phyloP scores from a whole-genome alignment of 1,140 invertebrate genomes.

The Orussus abietinus region DNA sequence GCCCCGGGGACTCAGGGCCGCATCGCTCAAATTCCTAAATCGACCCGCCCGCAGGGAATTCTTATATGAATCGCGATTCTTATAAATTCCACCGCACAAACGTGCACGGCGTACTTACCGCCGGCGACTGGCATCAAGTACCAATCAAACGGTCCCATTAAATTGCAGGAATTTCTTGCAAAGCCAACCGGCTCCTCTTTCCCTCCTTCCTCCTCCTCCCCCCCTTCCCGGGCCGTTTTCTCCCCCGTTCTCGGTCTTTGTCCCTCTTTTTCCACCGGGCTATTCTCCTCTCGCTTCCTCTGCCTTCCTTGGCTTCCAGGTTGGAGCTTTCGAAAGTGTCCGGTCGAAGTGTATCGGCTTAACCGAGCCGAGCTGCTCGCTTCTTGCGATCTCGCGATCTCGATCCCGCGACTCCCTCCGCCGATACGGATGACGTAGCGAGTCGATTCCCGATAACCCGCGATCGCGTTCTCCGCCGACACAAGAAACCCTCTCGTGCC shows the following conservation, averaged over 20 bases:
- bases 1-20: too few relatives aligned
- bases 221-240: slow-evolving; percentile 14
- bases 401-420: too few relatives aligned
- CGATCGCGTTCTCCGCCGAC: too few relatives aligned
- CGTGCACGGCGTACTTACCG: slow-evolving; percentile 41
- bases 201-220: slow-evolving; percentile 15
- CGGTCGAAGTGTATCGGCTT: too few relatives aligned
- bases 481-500: too few relatives aligned
- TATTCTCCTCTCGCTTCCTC: slow-evolving; percentile 2
- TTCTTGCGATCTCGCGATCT: too few relatives aligned
- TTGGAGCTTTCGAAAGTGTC: slow-evolving; percentile 19
- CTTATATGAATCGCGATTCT: slow-evolving; percentile 41
- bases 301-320: slow-evolving; percentile 19
- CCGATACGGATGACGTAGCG: too few relatives aligned
- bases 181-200: slow-evolving; percentile 25
- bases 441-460: too few relatives aligned
- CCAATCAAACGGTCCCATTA: slow-evolving; percentile 51
- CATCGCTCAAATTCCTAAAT: background rate
- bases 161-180: slow-evolving; percentile 50
- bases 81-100: slow-evolving; percentile 37
- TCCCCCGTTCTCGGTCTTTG: slow-evolving; percentile 13
- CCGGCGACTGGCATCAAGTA: slow-evolving; percentile 45
- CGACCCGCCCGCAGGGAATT: too few relatives aligned
- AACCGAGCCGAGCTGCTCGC: too few relatives aligned
- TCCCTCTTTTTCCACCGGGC: slow-evolving; percentile 15